phyloP scores from a whole-genome alignment of 2,113 vertebrate species.

The Callipepla squamata region DNA sequence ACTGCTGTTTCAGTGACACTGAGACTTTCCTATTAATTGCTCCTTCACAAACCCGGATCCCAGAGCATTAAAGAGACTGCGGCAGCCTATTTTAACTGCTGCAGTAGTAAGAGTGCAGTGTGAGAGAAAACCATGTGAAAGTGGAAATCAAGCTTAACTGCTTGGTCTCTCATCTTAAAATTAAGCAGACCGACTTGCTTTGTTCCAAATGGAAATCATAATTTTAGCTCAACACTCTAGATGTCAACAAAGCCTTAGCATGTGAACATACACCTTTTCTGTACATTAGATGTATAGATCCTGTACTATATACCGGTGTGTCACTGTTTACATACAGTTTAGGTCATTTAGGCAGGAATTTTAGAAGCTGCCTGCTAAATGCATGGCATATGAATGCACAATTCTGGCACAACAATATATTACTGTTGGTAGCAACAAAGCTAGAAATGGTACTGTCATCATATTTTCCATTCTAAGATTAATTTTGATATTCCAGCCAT shows the following conservation, averaged over 20 bases:
- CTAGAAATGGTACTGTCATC: conserved; percentile 9
- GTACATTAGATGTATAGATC: conserved; percentile 3
- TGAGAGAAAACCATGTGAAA: background rate
- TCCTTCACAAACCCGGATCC: background rate
- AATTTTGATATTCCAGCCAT: conserved; percentile 36
- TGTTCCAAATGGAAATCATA: background rate
- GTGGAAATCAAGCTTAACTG: conserved; percentile 1
- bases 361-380: conserved; percentile 27
- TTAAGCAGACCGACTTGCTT: background rate
- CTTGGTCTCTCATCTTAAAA: conserved; percentile 6
- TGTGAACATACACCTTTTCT: conserved; percentile 25
- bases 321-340: conserved; percentile 4
- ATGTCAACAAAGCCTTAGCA: conserved; percentile 28
- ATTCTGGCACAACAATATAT: conserved; percentile 18
- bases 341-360: conserved; percentile 28
- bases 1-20: background rate
- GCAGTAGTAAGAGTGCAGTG: background rate
- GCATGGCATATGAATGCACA: background rate
- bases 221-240: background rate
- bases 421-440: conserved; percentile 52
- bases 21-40: background rate
- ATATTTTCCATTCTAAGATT: conserved; percentile 45
- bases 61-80: background rate
- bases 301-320: conserved; percentile 14
- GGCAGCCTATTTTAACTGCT: background rate